phyloP scores from a whole-genome alignment of 2,888 invertebrate species.

The Mythimna pallens region DNA sequence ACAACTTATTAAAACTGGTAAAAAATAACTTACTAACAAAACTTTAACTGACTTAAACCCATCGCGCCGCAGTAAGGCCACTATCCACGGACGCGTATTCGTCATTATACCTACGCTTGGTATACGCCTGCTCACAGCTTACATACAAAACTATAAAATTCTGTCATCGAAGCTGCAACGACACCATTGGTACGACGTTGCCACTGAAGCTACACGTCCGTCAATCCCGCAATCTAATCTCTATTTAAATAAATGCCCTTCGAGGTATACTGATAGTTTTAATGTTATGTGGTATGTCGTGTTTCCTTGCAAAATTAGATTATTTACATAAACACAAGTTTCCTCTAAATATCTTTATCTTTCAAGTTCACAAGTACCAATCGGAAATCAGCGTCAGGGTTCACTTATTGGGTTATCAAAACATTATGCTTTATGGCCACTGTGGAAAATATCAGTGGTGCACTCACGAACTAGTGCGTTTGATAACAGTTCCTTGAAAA shows the following conservation, averaged over 20 bases:
- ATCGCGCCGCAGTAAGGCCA: too few relatives aligned
- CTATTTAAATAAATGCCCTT: background rate
- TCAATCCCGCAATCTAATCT: too few relatives aligned
- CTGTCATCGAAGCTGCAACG: too few relatives aligned
- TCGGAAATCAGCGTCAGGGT: background rate
- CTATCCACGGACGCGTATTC: too few relatives aligned
- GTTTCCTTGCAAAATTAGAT: background rate
- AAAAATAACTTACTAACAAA: too few relatives aligned
- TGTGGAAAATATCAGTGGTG: slow-evolving; percentile 2
- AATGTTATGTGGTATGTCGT: background rate
- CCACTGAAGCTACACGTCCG: too few relatives aligned
- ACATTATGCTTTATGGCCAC: slow-evolving; percentile 2
- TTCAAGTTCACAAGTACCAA: slow-evolving; percentile 28
- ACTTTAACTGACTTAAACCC: too few relatives aligned
- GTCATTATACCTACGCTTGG: too few relatives aligned
- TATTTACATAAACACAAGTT: background rate
- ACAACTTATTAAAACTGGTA: too few relatives aligned
- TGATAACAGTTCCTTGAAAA: slow-evolving; percentile 7
- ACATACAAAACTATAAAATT: too few relatives aligned
- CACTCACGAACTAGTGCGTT: slow-evolving; percentile 1
- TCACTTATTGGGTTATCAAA: slow-evolving; percentile 30
- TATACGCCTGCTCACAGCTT: too few relatives aligned
- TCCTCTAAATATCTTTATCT: background rate
- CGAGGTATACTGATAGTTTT: background rate
- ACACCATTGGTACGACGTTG: too few relatives aligned